phyloP scores from a whole-genome alignment of 2,113 vertebrate species.

The Propithecus coquereli region DNA sequence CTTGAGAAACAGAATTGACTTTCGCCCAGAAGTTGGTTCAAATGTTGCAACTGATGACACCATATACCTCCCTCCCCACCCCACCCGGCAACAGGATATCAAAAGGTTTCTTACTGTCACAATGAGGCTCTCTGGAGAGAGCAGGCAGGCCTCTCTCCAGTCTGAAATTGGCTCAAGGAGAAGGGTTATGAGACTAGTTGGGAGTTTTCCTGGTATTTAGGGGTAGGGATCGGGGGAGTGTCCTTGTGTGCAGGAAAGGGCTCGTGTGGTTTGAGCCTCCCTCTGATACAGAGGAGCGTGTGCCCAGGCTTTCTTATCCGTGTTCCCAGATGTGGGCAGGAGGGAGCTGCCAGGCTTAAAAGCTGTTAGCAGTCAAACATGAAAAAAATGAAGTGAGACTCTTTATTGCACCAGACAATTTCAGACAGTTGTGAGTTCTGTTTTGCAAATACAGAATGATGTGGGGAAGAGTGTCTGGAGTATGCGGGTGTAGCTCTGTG shows the following conservation, averaged over 20 bases:
- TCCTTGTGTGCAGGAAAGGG: rapidly evolving
- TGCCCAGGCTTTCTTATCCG: not conserved
- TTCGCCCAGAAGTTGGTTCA: not conserved
- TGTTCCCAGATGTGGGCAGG: not conserved
- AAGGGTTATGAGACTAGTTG: not conserved
- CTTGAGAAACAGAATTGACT: not conserved
- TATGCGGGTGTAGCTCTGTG: not conserved
- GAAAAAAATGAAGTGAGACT: not conserved
- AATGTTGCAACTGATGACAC: not conserved
- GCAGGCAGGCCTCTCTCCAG: not conserved
- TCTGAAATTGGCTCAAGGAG: not conserved
- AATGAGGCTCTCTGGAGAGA: not conserved
- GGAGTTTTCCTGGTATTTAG: not conserved
- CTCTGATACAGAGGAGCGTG: not conserved
- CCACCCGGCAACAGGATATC: not conserved
- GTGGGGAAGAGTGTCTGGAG: not conserved
- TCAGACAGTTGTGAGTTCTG: not conserved
- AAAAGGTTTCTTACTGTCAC: not conserved
- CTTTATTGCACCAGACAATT: not conserved
- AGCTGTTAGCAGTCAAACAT: not conserved
- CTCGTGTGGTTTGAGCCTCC: not conserved
- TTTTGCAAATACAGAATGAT: not conserved
- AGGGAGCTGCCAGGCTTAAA: not conserved
- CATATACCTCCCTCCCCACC: not conserved
- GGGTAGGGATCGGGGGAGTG: not conserved